Evolutionary conservation across 2,797 vertebrate species (phyloP).

Genomic region (Chromis chromis): DNA sequence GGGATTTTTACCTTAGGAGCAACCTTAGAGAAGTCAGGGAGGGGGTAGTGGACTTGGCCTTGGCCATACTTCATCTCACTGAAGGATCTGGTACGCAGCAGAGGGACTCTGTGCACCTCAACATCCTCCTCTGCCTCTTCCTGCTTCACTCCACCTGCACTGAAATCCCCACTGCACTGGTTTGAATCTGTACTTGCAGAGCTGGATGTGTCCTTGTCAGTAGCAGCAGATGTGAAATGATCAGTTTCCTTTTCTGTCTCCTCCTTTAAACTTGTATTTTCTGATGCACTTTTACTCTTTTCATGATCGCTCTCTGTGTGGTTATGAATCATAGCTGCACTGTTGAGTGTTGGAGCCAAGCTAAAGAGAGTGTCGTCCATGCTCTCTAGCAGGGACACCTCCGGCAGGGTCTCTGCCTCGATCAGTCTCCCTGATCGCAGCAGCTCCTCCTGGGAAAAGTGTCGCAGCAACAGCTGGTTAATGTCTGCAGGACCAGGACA

Average conservation of each 20-base stretch:
- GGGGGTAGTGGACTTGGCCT: conserved; percentile 83
- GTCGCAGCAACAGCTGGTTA: conserved; percentile 81
- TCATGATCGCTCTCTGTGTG: conserved; percentile 22
- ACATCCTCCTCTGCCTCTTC: conserved; percentile 23
- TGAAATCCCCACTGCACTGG: conserved; percentile 18
- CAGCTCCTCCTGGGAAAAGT: conserved; percentile 84
- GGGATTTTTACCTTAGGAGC: conserved; percentile 85
- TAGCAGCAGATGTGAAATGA: conserved; percentile 10
- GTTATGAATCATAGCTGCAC: background rate
- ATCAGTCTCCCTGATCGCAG: conserved; percentile 79
- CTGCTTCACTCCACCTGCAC: conserved; percentile 5
- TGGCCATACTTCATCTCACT: conserved; percentile 82
- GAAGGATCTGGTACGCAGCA: conserved; percentile 75
- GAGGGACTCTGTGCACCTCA: conserved; percentile 38
- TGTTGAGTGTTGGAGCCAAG: conserved; percentile 40
- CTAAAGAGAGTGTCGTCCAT: conserved; percentile 74
- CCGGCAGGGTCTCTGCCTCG: conserved; percentile 89
- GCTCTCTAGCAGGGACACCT: conserved; percentile 87
- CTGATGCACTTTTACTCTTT: conserved; percentile 14
- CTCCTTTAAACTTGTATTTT: conserved; percentile 25
- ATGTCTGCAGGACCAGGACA: conserved; percentile 68
- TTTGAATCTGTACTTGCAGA: conserved; percentile 30
- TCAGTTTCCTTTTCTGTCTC: conserved; percentile 21
- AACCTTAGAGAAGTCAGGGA: conserved; percentile 85
- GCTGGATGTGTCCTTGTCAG: conserved; percentile 32